phyloP scores from a whole-genome alignment of 2,797 vertebrate species.

The Taeniopygia guttata region DNA sequence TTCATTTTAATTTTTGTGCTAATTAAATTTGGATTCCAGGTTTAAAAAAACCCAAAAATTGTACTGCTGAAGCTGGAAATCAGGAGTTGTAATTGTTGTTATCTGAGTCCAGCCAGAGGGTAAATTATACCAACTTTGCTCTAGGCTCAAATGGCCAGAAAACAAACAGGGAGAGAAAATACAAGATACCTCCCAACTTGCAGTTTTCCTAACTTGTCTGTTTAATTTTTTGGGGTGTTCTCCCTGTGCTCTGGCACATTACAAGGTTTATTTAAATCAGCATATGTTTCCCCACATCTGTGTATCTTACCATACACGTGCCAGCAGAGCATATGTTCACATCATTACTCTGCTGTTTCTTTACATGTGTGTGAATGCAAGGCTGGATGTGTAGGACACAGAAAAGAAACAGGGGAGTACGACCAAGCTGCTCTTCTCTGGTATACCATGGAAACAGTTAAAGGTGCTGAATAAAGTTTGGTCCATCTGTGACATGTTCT shows the following conservation, averaged over 20 bases:
- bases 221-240: not conserved
- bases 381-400: not conserved
- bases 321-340: not conserved
- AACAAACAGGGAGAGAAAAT: not conserved
- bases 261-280: not conserved
- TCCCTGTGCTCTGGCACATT: not conserved
- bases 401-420: not conserved
- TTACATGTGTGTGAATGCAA: not conserved
- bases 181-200: not conserved
- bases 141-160: not conserved
- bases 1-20: slow-evolving; percentile 40
- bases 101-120: not conserved
- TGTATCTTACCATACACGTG: not conserved
- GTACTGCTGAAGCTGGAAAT: not conserved
- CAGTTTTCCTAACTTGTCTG: not conserved
- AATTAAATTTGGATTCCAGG: slow-evolving; percentile 47
- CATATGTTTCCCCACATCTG: not conserved
- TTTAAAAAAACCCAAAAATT: slow-evolving; percentile 15
- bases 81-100: not conserved
- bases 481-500: not conserved
- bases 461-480: not conserved
- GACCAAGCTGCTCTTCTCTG: not conserved
- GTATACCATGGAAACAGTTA: not conserved
- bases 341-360: not conserved
- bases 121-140: slow-evolving; percentile 2